phyloP scores from a whole-genome alignment of 1,140 invertebrate species.

The Caenorhabditis latens region DNA sequence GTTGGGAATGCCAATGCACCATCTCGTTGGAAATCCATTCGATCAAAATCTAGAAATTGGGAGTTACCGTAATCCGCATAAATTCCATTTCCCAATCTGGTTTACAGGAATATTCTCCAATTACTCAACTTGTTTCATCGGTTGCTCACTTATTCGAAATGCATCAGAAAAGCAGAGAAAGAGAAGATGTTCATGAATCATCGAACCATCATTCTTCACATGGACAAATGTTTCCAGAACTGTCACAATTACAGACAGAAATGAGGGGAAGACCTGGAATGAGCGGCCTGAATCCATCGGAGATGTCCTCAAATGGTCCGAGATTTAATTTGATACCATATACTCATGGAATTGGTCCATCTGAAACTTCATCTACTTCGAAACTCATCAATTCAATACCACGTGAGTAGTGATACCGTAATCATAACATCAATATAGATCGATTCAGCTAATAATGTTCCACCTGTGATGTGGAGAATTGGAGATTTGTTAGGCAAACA shows the following conservation, averaged over 20 bases:
- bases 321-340: conserved; percentile 31
- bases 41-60: conserved; percentile 22
- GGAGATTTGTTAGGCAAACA: conserved; percentile 18
- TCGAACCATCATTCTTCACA: not conserved
- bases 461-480: conserved; percentile 35
- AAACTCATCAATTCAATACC: conserved; percentile 30
- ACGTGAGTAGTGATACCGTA: not conserved
- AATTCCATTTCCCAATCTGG: not conserved
- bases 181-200: conserved; percentile 1
- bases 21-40: conserved; percentile 45
- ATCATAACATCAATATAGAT: no score
- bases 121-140: conserved; percentile 32
- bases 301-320: not conserved
- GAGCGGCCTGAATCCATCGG: not conserved
- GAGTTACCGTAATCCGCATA: not conserved
- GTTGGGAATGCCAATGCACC: conserved; percentile 7
- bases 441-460: not conserved
- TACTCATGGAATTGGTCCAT: not conserved
- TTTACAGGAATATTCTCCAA: conserved; percentile 43
- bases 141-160: conserved; percentile 38
- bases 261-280: conserved; percentile 4
- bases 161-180: conserved; percentile 47
- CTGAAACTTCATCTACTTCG: not conserved
- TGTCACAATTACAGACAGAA: not conserved
- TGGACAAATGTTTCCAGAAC: conserved; percentile 24